phyloP scores from a whole-genome alignment of 2,888 invertebrate species.

The Congeria kusceri region DNA sequence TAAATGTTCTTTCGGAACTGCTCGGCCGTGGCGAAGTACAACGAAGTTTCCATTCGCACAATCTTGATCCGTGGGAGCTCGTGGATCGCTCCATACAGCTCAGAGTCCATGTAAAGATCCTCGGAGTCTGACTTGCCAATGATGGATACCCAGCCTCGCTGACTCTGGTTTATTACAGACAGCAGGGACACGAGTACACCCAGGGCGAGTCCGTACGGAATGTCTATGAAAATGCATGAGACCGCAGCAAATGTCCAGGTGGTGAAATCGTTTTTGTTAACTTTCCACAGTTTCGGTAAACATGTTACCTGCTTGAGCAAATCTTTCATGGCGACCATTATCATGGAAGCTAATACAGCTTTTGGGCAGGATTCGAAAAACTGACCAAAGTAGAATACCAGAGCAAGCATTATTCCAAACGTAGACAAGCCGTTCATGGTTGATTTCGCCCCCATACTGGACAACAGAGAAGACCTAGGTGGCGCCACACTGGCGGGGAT shows the following conservation, averaged over 20 bases:
- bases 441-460: conserved; percentile 76
- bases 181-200: conserved; percentile 77
- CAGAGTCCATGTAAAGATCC: conserved; percentile 68
- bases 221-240: conserved; percentile 77
- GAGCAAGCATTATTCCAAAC: conserved; percentile 74
- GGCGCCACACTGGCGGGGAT: conserved; percentile 84
- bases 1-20: conserved; percentile 79
- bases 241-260: conserved; percentile 72
- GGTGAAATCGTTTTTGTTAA: conserved; percentile 91
- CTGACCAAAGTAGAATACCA: conserved; percentile 77
- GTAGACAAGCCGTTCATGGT: conserved; percentile 73
- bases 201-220: conserved; percentile 78
- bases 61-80: conserved; percentile 77
- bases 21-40: conserved; percentile 83
- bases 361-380: conserved; percentile 79
- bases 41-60: conserved; percentile 81
- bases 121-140: conserved; percentile 71
- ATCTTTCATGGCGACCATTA: conserved; percentile 85
- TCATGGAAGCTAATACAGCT: conserved; percentile 85
- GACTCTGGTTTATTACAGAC: conserved; percentile 78
- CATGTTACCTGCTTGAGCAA: conserved; percentile 89
- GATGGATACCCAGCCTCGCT: conserved; percentile 73
- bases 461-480: conserved; percentile 74
- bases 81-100: conserved; percentile 69
- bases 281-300: conserved; percentile 90